Percentiles rank a stretch among this genome's conserved stretches.
Evolutionary conservation across 2,113 vertebrate genomes (phyloP).

Genomic region (Tenebrosternarchus preto): DNA sequence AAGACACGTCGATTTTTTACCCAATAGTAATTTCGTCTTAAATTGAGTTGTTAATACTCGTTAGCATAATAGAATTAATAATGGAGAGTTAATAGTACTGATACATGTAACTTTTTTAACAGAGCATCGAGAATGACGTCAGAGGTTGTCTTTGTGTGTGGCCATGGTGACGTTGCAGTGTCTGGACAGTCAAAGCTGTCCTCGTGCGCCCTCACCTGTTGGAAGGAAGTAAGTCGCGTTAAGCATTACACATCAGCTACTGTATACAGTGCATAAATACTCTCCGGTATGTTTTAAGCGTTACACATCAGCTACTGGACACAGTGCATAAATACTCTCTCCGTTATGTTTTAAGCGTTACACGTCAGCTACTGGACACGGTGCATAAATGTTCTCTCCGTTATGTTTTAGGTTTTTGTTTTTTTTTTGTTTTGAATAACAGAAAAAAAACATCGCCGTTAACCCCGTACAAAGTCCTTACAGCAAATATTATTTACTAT

Average conservation of each 20-base stretch:
- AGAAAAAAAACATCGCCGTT: not conserved
- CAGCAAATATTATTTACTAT: not conserved
- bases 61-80: conserved; percentile 16
- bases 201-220: conserved; percentile 80
- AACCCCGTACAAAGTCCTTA: not conserved
- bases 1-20: too few relatives aligned
- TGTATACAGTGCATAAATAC: not conserved
- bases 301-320: not conserved
- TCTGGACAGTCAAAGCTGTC: conserved; percentile 68
- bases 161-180: conserved; percentile 22
- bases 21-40: too few relatives aligned
- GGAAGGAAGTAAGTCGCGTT: conserved; percentile 61
- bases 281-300: not conserved
- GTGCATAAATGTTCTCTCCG: too few relatives aligned
- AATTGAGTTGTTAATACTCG: too few relatives aligned
- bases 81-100: not conserved
- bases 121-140: conserved; percentile 40
- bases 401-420: too few relatives aligned
- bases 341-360: not conserved
- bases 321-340: too few relatives aligned
- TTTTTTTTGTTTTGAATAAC: not conserved
- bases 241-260: not conserved
- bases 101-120: not conserved
- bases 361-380: not conserved
- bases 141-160: conserved; percentile 41